These are phyloP conservation scores for Ailuropoda melanoleuca DNA, from an alignment of 2,113 vertebrate species.

Conservation along the genomic window DNA sequence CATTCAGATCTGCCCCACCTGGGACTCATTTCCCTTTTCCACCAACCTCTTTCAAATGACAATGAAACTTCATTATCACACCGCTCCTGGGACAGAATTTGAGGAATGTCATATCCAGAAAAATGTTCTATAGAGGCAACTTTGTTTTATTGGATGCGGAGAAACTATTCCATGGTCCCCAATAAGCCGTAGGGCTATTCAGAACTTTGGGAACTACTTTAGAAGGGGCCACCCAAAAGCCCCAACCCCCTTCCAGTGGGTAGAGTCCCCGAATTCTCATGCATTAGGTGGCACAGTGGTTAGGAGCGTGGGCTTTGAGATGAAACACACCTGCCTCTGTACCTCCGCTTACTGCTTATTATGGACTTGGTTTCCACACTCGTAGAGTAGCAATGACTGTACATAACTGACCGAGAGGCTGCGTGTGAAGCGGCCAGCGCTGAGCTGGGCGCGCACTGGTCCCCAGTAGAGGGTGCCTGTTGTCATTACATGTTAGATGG, in stretches of 20 bases:
- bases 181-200: background rate
- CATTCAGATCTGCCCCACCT: conserved; percentile 47
- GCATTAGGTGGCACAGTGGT: rapidly evolving
- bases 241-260: too few relatives aligned
- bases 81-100: conserved; percentile 24
- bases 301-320: background rate
- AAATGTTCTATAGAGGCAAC: background rate
- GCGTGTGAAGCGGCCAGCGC: rapidly evolving
- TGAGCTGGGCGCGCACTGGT: rapidly evolving
- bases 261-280: background rate
- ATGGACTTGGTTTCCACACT: background rate
- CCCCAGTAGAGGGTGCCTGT: too few relatives aligned
- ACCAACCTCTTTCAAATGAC: conserved; percentile 18
- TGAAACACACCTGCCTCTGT: background rate
- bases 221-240: background rate
- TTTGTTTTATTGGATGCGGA: background rate
- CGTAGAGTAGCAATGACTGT: background rate
- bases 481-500: background rate
- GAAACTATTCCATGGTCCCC: background rate
- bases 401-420: background rate
- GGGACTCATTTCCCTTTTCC: background rate
- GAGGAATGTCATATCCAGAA: background rate
- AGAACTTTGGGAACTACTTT: background rate
- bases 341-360: background rate
- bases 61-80: conserved; percentile 47